Evolutionary conservation across 2,113 vertebrate species (phyloP).

Genomic region (Alligator mississippiensis): DNA sequence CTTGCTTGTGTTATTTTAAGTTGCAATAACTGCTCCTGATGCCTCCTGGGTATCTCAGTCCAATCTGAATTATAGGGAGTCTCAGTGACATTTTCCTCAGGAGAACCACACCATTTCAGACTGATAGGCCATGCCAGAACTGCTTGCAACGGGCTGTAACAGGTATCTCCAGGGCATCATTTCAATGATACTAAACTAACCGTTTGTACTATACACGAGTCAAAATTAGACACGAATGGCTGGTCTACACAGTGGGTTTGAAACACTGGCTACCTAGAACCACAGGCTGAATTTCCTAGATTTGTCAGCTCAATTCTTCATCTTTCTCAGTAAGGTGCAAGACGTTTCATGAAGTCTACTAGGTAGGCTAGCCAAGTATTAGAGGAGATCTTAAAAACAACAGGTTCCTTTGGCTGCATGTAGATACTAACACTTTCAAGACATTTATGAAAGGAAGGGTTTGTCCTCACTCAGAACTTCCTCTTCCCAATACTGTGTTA

Average conservation of each 20-base stretch:
- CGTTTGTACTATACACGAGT: neutral
- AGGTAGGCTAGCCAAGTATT: conserved; percentile 28
- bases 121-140: neutral
- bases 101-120: neutral
- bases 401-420: neutral
- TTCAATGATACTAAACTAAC: conserved; percentile 15
- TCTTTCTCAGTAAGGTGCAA: conserved; percentile 9
- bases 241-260: conserved; percentile 6
- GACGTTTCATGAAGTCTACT: neutral
- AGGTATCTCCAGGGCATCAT: conserved; percentile 15
- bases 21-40: neutral
- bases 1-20: neutral
- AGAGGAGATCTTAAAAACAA: conserved; percentile 15
- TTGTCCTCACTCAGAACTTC: neutral
- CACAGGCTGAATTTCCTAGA: conserved; percentile 20
- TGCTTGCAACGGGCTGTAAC: neutral
- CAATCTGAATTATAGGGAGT: neutral
- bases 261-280: conserved; percentile 30
- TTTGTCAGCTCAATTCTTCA: conserved; percentile 43
- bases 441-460: neutral
- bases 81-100: neutral
- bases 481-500: neutral
- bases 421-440: neutral
- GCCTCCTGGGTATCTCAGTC: neutral
- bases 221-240: conserved; percentile 3